Evolutionary conservation across 2,113 vertebrate species (phyloP).

Genomic region (human): DNA sequence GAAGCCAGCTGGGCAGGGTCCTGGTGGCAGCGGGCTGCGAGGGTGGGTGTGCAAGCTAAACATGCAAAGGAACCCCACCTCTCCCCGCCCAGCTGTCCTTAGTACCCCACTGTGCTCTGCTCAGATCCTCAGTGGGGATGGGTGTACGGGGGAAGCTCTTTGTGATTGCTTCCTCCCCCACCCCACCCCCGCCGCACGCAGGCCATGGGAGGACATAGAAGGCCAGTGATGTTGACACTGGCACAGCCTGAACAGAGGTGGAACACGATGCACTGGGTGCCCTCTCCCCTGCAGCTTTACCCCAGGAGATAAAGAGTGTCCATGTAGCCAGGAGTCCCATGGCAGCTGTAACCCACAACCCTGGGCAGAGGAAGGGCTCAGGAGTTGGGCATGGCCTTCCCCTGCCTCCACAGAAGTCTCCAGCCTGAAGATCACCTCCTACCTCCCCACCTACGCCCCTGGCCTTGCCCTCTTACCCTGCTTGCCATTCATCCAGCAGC

Average conservation of each 20-base stretch:
- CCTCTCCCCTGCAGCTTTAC: neutral
- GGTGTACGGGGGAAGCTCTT: neutral
- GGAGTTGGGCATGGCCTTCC: rapidly evolving
- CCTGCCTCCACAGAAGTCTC: neutral
- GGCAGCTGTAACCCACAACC: neutral
- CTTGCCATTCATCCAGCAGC: neutral
- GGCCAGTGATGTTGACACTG: neutral
- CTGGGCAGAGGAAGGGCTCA: neutral
- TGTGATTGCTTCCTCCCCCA: neutral
- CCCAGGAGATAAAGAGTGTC: neutral
- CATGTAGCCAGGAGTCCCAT: neutral
- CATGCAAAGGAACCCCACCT: neutral
- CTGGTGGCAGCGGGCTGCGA: neutral
- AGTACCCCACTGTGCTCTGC: neutral
- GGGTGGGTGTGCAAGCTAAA: neutral
- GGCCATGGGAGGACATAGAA: neutral
- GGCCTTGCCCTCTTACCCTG: neutral
- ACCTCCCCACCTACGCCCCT: rapidly evolving
- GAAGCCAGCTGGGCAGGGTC: neutral
- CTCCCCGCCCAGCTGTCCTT: neutral
- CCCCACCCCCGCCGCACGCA: neutral
- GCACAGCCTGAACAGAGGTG: neutral
- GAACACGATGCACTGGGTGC: neutral
- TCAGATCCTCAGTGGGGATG: neutral
- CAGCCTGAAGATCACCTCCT: too few species aligned